A percentile compares a stretch with the other conserved stretches of the same genome.
Evolutionary conservation across 2,113 vertebrate genomes (phyloP).

Genomic region (Dromas ardeola): DNA sequence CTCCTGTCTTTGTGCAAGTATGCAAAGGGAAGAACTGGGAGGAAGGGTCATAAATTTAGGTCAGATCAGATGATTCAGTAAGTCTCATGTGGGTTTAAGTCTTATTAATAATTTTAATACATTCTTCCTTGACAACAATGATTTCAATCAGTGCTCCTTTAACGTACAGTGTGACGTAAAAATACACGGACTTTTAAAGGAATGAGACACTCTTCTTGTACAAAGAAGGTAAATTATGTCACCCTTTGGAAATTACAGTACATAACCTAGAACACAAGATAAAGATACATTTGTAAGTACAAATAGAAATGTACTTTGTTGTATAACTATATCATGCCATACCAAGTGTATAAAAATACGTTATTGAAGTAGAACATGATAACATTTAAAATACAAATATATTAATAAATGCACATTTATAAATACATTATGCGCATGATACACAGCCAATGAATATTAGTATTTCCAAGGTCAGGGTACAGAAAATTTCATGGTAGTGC

Average conservation of each 20-base stretch:
- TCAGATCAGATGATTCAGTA: slow-evolving; percentile 62
- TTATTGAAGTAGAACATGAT: neutral
- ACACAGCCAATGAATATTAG: neutral
- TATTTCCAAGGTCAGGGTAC: neutral
- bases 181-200: neutral
- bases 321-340: neutral
- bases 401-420: neutral
- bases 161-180: neutral
- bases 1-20: slow-evolving; percentile 4
- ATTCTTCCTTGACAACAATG: slow-evolving; percentile 33
- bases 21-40: slow-evolving; percentile 29
- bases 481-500: neutral
- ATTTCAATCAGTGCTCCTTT: slow-evolving; percentile 50
- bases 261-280: neutral
- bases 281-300: neutral
- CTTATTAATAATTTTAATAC: slow-evolving; percentile 71
- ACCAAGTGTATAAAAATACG: neutral
- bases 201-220: neutral
- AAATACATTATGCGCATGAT: neutral
- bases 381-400: neutral
- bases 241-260: neutral
- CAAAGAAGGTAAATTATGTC: slow-evolving; percentile 6
- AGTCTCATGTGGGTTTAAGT: slow-evolving; percentile 52
- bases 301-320: neutral
- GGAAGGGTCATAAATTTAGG: slow-evolving; percentile 70